Evolutionary conservation across 2,797 vertebrate species (phyloP).

Genomic region (Emydoidea blandingii): DNA sequence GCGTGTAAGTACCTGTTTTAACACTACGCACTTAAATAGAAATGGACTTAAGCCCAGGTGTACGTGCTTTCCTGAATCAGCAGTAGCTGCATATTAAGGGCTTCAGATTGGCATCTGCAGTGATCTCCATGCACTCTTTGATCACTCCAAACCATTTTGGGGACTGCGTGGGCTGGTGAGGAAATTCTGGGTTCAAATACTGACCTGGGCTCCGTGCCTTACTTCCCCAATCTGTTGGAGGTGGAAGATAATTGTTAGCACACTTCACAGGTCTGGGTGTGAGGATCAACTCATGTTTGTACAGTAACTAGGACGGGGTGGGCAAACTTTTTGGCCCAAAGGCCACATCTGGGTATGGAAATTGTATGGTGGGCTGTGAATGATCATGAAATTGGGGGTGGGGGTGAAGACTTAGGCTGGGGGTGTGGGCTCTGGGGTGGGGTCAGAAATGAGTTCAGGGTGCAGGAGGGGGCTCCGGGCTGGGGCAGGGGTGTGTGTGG

Average conservation of each 20-base stretch:
- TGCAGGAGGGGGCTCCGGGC: too few species aligned
- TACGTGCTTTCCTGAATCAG: neutral
- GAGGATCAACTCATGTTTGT: rapidly evolving
- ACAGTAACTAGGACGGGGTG: neutral
- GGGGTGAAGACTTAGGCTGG: too few species aligned
- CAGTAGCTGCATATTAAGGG: neutral
- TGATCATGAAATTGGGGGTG: too few species aligned
- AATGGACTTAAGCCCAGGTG: neutral
- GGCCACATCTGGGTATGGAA: too few species aligned
- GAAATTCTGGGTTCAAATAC: neutral
- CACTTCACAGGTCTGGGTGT: too few species aligned
- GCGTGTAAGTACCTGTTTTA: neutral
- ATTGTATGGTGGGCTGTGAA: too few species aligned
- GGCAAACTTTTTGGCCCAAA: neutral
- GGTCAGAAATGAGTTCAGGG: too few species aligned
- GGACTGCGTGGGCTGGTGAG: neutral
- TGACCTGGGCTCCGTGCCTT: neutral
- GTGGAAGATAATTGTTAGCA: neutral
- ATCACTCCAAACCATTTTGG: neutral
- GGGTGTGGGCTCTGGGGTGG: too few species aligned
- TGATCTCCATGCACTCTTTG: neutral
- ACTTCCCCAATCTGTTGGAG: neutral
- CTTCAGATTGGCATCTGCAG: neutral
- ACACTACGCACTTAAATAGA: neutral
- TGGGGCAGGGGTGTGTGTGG: too few species aligned